Evolutionary conservation across 1,140 invertebrate genomes (phyloP), one percentile per base, ranked within the genome.

Genomic region (Teleogryllus occipitalis): DNA sequence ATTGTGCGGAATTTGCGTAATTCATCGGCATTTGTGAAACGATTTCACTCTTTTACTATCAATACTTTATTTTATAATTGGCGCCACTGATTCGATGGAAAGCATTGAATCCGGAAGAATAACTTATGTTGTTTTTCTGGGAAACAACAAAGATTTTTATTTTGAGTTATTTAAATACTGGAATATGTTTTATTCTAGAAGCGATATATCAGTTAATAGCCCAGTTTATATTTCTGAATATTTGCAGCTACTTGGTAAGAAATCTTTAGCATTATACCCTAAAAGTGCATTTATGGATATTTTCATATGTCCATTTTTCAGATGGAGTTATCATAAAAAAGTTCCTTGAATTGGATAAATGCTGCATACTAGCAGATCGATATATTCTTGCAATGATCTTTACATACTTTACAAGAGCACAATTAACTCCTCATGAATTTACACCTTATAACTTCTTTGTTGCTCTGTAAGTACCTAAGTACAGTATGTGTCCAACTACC

Each of bases 341-440:
- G 65, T 87, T 88, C 81, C 83, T 88, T 7, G 79, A 84, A 73
- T 79, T 81, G 21, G 87, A 88, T 82, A 82, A 82, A 73, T 88
- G 87, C 77, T 83, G 80, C 47, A 82, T 83, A 73, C 82, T 87
- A 74, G 87, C 87, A 22, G 87, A 88, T 82, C 87, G 89, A 84
- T 90, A 90, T 84, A 84, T 90, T 8, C 82, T 91, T 49, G 89
- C 90, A 7, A 90, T 90, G 88, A 88, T 89, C 7, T 90, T 90
- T 85, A 87, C 86, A 7, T 90, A 90, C 83, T 90, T 91, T 83
- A 86, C 88, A 79, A 85, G 89, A 82, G 89, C 89, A 49, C 82
- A 84, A 2, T 85, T 88, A 72, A 83, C 83, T 76, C 83, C 85
- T 7, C 83, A 85, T 80, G 87, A 90, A 81, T 90, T 88, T 77